Evolutionary conservation across 1,140 invertebrate species (phyloP).

Genomic region (Papilio helenus): DNA sequence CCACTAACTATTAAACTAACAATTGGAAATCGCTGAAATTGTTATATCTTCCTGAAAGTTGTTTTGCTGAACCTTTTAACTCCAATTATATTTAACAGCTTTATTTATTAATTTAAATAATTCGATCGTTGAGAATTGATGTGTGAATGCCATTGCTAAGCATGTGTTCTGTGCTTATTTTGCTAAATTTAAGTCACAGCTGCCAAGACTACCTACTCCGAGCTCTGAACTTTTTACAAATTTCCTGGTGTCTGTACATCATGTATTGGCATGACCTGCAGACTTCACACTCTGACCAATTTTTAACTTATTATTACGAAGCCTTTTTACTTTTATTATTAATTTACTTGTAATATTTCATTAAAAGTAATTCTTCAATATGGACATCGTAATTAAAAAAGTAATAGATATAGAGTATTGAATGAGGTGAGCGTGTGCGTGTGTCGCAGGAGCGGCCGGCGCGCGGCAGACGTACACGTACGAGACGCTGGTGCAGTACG

Average conservation of each 20-base stretch:
- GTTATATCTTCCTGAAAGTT: background rate
- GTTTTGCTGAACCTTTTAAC: background rate
- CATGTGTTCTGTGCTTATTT: background rate
- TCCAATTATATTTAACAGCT: background rate
- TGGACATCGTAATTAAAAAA: background rate
- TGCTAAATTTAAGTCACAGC: background rate
- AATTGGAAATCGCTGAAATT: background rate
- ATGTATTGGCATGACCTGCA: too few relatives aligned
- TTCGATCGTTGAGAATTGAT: background rate
- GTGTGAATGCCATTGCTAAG: background rate
- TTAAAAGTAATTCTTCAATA: background rate
- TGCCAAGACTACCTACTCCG: background rate
- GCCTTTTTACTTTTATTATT: background rate
- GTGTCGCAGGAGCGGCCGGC: constrained; percentile 49
- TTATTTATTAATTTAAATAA: background rate
- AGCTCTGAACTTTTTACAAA: background rate
- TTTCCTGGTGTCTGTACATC: background rate
- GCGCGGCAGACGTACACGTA: constrained; percentile 76
- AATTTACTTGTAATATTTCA: background rate
- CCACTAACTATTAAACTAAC: constrained; percentile 25
- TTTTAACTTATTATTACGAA: background rate
- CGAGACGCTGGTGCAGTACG: constrained; percentile 81
- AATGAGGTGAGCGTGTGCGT: constrained; percentile 36
- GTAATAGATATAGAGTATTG: background rate
- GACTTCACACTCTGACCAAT: background rate